These are phyloP conservation scores for Mustela nigripes DNA, from an alignment of 2,113 vertebrate species.

Conservation along the genomic window DNA sequence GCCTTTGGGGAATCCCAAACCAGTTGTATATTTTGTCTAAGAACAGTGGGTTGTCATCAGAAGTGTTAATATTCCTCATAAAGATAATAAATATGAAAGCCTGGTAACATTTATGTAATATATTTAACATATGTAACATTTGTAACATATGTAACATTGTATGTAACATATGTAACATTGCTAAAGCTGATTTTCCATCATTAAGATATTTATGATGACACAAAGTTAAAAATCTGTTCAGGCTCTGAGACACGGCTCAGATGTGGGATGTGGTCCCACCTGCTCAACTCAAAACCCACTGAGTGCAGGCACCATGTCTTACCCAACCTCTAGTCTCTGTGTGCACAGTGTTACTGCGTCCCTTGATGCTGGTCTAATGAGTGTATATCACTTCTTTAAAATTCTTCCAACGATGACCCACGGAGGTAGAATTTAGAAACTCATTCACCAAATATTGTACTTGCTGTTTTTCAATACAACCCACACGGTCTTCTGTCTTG, in stretches of 20 bases:
- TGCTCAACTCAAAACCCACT: conserved; percentile 66
- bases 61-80: conserved; percentile 71
- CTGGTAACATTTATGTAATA: not conserved
- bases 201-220: conserved; percentile 68
- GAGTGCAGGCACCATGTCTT: not conserved
- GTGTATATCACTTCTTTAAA: not conserved
- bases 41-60: conserved; percentile 66
- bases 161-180: not conserved
- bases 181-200: conserved; percentile 78
- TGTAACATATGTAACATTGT: too few species aligned
- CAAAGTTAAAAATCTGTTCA: conserved; percentile 65
- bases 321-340: conserved; percentile 38
- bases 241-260: conserved; percentile 76
- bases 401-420: not conserved
- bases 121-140: not conserved
- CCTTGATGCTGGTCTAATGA: not conserved
- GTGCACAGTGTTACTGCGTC: not conserved
- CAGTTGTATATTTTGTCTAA: conserved; percentile 43
- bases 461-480: not conserved
- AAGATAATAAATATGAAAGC: conserved; percentile 75
- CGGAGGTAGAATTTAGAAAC: not conserved
- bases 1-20: not conserved
- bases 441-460: not conserved
- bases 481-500: not conserved
- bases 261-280: conserved; percentile 61